Percentiles rank a stretch among this genome's conserved stretches.
These are phyloP conservation scores for Trichechus manatus DNA, from an alignment of 2,113 vertebrate genomes.

Conservation along the genomic window DNA sequence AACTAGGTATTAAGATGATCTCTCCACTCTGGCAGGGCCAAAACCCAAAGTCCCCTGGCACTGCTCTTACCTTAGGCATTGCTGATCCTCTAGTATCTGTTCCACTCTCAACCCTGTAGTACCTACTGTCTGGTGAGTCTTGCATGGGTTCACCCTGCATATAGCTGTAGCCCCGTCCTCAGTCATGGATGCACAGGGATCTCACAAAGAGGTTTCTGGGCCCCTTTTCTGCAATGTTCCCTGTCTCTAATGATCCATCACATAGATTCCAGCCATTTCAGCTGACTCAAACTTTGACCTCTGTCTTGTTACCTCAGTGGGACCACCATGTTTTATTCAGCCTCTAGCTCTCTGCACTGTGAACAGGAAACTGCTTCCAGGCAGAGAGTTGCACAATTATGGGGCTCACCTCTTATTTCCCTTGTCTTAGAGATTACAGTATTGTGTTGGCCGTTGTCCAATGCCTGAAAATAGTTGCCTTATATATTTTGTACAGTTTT, in stretches of 20 bases:
- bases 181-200: background rate
- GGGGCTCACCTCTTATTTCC: constrained; percentile 1
- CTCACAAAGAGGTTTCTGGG: background rate
- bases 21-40: background rate
- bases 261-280: background rate
- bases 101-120: background rate
- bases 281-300: background rate
- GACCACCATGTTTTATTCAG: background rate
- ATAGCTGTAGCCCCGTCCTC: background rate
- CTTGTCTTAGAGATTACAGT: background rate
- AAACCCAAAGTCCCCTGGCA: background rate
- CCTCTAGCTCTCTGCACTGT: background rate
- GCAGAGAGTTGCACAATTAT: background rate
- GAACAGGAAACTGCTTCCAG: background rate
- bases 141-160: background rate
- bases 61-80: background rate
- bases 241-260: background rate
- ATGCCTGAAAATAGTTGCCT: background rate
- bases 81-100: background rate
- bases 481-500: background rate
- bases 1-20: background rate
- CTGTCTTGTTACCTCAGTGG: background rate
- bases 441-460: background rate
- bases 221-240: background rate
- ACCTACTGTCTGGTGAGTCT: background rate